Conservation (phyloP, 1,140 invertebrate genomes). For the Melanaphis sacchari region DNA sequence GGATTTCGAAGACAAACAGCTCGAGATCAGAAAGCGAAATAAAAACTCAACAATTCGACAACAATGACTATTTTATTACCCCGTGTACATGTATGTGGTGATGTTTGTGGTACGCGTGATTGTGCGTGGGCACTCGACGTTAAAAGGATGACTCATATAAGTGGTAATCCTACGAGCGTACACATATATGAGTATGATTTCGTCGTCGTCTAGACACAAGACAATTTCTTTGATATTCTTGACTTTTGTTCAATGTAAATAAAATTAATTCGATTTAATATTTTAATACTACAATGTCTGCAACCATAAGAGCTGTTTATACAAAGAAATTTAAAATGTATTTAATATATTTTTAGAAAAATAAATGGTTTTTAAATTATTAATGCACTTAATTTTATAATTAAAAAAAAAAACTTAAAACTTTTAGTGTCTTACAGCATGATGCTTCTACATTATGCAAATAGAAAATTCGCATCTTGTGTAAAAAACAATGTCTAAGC, state of each 20-base stretch:
- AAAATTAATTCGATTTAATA: constrained; percentile 13
- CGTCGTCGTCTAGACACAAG: constrained; percentile 3
- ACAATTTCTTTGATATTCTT: not conserved
- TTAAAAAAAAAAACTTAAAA: not conserved
- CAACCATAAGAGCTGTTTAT: not conserved
- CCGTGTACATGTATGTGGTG: not conserved
- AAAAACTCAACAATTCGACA: constrained; percentile 35
- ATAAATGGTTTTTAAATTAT: not conserved
- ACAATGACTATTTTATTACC: constrained; percentile 50
- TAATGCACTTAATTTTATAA: not conserved
- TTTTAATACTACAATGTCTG: not conserved
- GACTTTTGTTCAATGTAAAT: not conserved
- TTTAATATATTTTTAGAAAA: not conserved
- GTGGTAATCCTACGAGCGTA: not conserved
- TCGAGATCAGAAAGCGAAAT: constrained; percentile 42
- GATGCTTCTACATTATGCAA: too few relatives aligned
- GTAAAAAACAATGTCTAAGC: too few relatives aligned
- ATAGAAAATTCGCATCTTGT: too few relatives aligned
- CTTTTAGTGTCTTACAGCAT: too few relatives aligned
- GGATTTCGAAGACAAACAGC: constrained; percentile 51
- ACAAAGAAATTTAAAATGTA: not conserved
- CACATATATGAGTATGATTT: not conserved
- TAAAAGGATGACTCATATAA: constrained; percentile 30
- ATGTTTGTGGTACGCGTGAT: not conserved
- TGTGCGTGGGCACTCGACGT: not conserved